These are phyloP conservation scores for Diachasma alloeum DNA, from an alignment of 1,140 invertebrate genomes.

Conservation along the genomic window DNA sequence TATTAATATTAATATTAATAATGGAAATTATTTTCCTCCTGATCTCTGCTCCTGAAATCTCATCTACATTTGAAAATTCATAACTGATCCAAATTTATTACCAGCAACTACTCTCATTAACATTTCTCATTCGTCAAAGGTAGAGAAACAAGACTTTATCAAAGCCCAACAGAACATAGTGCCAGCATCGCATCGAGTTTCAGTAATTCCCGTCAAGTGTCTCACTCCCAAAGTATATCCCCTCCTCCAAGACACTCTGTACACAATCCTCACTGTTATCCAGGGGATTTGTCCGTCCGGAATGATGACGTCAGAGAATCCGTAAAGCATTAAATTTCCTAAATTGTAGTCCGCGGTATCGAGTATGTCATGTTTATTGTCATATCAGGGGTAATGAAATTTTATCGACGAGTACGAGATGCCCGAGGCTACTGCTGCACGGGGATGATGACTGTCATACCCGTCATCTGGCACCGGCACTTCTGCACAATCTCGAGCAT, in stretches of 20 bases:
- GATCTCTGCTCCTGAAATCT: no score
- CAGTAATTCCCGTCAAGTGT: slow-evolving; percentile 64
- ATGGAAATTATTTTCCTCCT: no score
- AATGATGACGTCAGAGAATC: slow-evolving; percentile 53
- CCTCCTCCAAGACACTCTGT: slow-evolving; percentile 64
- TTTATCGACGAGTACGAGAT: slow-evolving; percentile 45
- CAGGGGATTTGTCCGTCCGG: slow-evolving; percentile 48
- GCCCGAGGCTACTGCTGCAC: slow-evolving; percentile 57
- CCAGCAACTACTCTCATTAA: neutral
- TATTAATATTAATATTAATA: no score
- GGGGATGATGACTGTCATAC: slow-evolving; percentile 63
- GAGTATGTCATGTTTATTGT: neutral
- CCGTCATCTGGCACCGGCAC: slow-evolving; percentile 57
- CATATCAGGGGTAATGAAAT: slow-evolving; percentile 40
- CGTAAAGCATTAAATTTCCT: slow-evolving; percentile 37
- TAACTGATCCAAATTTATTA: neutral
- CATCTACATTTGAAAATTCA: neutral
- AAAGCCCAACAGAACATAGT: slow-evolving; percentile 73
- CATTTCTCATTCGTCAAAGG: slow-evolving; percentile 50
- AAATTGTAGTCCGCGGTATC: neutral
- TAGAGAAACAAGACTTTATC: slow-evolving; percentile 73
- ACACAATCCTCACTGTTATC: slow-evolving; percentile 54
- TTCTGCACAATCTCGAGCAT: slow-evolving; percentile 59
- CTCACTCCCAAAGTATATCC: slow-evolving; percentile 68
- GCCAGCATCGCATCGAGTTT: slow-evolving; percentile 73